Conservation (phyloP, 2,888 invertebrate genomes). For the Cheilosia grossa region DNA sequence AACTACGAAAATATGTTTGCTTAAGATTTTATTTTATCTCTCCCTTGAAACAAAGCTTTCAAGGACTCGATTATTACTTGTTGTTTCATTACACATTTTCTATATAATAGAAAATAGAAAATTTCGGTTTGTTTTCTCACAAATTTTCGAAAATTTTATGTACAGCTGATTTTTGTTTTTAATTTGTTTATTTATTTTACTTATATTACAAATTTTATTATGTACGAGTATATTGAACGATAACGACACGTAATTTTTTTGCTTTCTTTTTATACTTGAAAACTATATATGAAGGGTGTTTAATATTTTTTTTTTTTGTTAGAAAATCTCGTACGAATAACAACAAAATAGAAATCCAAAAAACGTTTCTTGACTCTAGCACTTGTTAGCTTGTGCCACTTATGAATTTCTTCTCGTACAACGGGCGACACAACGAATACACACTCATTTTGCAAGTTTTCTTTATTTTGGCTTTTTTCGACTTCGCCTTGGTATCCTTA, state of each 20-base stretch:
- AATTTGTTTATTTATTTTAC: background rate
- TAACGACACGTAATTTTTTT: conserved; percentile 15
- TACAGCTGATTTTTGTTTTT: conserved; percentile 20
- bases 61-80: conserved; percentile 39
- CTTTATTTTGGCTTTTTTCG: conserved; percentile 39
- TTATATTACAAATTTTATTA: conserved; percentile 26
- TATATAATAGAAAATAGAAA: conserved; percentile 67
- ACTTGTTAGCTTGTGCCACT: conserved; percentile 73
- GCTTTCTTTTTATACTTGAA: background rate
- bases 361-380: conserved; percentile 60
- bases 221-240: conserved; percentile 15
- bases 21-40: conserved; percentile 12
- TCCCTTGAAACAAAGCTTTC: conserved; percentile 41
- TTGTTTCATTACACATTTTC: conserved; percentile 49
- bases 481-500: conserved; percentile 43
- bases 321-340: background rate
- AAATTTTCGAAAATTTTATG: conserved; percentile 37
- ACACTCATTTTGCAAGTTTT: conserved; percentile 73
- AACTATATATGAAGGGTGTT: background rate
- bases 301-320: conserved; percentile 9
- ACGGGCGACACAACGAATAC: conserved; percentile 68
- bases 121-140: conserved; percentile 28
- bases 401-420: conserved; percentile 64
- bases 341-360: conserved; percentile 15
- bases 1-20: conserved; percentile 50